Evolutionary conservation across 2,113 vertebrate species (phyloP).

Genomic region (Caranx melampygus): DNA sequence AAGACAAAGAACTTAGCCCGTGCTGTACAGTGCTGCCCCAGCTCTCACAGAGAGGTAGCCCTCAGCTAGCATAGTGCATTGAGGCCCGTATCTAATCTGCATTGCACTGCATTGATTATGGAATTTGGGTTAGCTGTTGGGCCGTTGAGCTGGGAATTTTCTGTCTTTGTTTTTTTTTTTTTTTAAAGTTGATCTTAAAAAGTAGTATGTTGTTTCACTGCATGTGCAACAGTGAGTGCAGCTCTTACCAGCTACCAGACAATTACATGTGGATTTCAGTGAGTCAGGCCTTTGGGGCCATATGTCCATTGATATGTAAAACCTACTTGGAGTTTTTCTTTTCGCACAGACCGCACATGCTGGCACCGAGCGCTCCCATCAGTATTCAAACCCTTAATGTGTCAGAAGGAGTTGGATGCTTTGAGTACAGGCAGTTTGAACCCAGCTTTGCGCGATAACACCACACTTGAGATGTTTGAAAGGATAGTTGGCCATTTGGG

Average conservation of each 20-base stretch:
- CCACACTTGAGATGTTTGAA: conserved; percentile 43
- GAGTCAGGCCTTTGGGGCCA: conserved; percentile 52
- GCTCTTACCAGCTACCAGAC: conserved; percentile 45
- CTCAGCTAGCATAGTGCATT: conserved; percentile 13
- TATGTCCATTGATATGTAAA: conserved; percentile 81
- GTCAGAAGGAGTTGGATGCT: conserved; percentile 35
- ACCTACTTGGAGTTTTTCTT: conserved; percentile 56
- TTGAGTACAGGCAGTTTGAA: conserved; percentile 22
- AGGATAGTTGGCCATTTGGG: conserved; percentile 1
- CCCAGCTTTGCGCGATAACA: conserved; percentile 23
- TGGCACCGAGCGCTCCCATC: conserved; percentile 39
- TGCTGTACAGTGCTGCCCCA: conserved; percentile 46
- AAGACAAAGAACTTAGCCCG: conserved; percentile 77
- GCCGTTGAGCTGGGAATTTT: not conserved
- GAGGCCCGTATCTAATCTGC: conserved; percentile 36
- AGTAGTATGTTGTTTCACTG: not conserved
- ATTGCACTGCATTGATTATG: conserved; percentile 17
- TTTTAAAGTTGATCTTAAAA: not conserved
- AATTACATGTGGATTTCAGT: conserved; percentile 64
- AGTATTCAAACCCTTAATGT: conserved; percentile 50
- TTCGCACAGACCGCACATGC: conserved; percentile 45
- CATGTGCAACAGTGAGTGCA: conserved; percentile 7
- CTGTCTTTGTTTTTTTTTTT: not conserved
- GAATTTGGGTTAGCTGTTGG: conserved; percentile 4
- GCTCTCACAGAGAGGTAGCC: conserved; percentile 56